Evolutionary conservation across 2,888 invertebrate genomes (phyloP).

Genomic region (Acrobasis suavella): DNA sequence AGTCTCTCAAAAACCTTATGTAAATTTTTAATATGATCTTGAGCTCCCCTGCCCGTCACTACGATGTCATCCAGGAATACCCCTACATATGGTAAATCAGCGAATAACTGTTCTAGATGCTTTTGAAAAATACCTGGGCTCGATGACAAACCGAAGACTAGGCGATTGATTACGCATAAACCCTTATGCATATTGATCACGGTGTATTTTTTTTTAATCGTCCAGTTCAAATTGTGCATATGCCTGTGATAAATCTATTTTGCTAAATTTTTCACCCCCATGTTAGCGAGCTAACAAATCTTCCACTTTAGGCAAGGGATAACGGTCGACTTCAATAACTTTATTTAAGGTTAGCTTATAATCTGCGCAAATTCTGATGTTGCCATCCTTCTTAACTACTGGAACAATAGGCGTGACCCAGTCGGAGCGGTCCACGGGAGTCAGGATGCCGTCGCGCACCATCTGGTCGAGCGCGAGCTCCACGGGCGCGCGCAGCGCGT

Average conservation of each 20-base stretch:
- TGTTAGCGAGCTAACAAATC: conserved; percentile 27
- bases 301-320: conserved; percentile 32
- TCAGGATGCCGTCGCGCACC: conserved; percentile 22
- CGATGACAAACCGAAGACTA: conserved; percentile 31
- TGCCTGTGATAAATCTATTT: conserved; percentile 20
- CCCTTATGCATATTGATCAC: conserved; percentile 32
- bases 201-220: conserved; percentile 29
- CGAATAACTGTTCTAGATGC: conserved; percentile 29
- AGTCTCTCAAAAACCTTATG: conserved; percentile 12
- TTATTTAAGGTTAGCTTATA: conserved; percentile 38
- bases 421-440: too few relatives aligned
- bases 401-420: neutral
- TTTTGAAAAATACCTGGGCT: conserved; percentile 1
- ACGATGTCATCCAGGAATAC: conserved; percentile 31
- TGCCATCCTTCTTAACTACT: neutral
- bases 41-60: neutral
- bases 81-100: conserved; percentile 25
- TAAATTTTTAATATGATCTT: conserved; percentile 19
- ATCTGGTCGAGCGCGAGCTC: conserved; percentile 29
- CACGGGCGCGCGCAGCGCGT: conserved; percentile 29
- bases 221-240: conserved; percentile 25
- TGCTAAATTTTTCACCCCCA: conserved; percentile 18
- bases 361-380: conserved; percentile 27
- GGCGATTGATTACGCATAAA: conserved; percentile 26
- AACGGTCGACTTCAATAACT: conserved; percentile 34